phyloP scores from a whole-genome alignment of 1,140 invertebrate genomes.

The Drosophila baimaii region DNA sequence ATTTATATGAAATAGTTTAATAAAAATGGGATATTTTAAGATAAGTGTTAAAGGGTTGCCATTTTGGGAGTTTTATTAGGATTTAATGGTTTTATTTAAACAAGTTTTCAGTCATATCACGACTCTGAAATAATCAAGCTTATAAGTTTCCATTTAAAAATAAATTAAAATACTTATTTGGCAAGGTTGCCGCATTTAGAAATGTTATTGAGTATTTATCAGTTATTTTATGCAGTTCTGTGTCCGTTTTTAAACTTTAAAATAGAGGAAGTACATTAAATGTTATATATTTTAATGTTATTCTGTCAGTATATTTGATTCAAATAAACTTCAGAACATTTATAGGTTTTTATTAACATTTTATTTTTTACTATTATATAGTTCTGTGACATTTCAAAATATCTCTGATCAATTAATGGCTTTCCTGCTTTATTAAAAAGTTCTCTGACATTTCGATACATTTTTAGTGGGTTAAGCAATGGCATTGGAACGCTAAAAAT shows the following conservation, averaged over 20 bases:
- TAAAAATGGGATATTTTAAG: not conserved
- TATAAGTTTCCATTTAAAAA: not conserved
- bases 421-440: not conserved
- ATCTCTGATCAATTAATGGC: not conserved
- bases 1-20: slow-evolving; percentile 8
- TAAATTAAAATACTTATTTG: not conserved
- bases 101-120: not conserved
- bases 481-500: slow-evolving; percentile 19
- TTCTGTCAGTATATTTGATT: no score
- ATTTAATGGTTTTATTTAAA: not conserved
- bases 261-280: no score
- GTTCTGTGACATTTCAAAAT: not conserved
- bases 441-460: not conserved
- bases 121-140: not conserved
- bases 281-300: no score
- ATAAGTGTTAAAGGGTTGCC: not conserved
- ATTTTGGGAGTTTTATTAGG: slow-evolving; percentile 1
- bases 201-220: not conserved
- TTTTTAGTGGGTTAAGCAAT: slow-evolving; percentile 10
- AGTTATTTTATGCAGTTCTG: not conserved
- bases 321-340: no score
- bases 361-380: not conserved
- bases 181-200: not conserved
- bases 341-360: no score
- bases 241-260: no score